These are phyloP conservation scores for Acanthisitta chloris DNA, from an alignment of 2,113 vertebrate species.

Conservation along the genomic window DNA sequence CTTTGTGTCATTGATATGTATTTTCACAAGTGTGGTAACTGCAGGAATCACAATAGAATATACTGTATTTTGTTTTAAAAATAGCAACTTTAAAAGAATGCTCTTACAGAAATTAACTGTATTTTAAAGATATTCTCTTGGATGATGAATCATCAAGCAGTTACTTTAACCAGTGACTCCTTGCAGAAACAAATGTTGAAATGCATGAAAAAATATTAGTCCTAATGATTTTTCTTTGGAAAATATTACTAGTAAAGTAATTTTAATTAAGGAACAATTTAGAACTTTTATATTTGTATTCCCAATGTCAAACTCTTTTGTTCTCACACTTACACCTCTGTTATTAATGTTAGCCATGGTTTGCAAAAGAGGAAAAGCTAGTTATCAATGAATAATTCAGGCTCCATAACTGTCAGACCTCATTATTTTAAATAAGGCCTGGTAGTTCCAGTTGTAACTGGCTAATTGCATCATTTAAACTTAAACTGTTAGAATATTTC, in stretches of 20 bases:
- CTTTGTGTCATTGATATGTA: background rate
- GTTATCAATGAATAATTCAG: slow-evolving; percentile 84
- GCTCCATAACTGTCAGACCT: slow-evolving; percentile 80
- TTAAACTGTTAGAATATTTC: slow-evolving; percentile 75
- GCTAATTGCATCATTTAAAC: slow-evolving; percentile 81
- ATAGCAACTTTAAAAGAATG: background rate
- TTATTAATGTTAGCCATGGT: slow-evolving; percentile 78
- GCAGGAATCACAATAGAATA: background rate
- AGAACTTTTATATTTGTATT: slow-evolving; percentile 72
- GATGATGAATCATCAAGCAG: slow-evolving; percentile 11
- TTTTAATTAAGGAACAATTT: slow-evolving; percentile 77
- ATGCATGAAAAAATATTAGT: slow-evolving; percentile 56
- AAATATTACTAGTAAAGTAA: slow-evolving; percentile 63
- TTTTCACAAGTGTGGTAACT: background rate
- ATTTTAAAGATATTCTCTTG: background rate
- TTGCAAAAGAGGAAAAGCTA: slow-evolving; percentile 76
- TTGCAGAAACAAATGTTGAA: slow-evolving; percentile 39
- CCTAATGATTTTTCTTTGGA: slow-evolving; percentile 65
- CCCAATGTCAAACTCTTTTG: slow-evolving; percentile 75
- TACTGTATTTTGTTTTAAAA: background rate
- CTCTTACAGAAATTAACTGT: slow-evolving; percentile 2
- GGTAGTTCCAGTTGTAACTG: slow-evolving; percentile 77
- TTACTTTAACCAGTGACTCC: slow-evolving; percentile 27
- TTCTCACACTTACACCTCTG: slow-evolving; percentile 78
- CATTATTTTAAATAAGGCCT: slow-evolving; percentile 82